Evolutionary conservation across 2,797 vertebrate genomes (phyloP), one percentile per base, ranked within the genome.

Genomic region (Rhinella marina): DNA sequence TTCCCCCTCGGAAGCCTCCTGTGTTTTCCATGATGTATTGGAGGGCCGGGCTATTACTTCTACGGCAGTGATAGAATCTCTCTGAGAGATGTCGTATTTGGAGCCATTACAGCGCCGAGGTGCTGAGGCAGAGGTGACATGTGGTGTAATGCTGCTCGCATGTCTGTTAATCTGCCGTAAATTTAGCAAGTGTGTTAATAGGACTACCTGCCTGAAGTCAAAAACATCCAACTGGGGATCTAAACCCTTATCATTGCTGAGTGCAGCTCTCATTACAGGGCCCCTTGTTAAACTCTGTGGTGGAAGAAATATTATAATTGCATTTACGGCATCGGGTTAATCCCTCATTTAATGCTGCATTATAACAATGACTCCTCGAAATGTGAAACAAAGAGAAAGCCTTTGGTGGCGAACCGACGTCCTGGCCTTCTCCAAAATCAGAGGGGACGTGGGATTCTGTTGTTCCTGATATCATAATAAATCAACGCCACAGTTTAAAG

Each of bases 41-140:
- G 27, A 92, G 91, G 91, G 92, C 91, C 91, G 92, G 91, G 91
- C 73, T 87, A 79, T 88, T 76, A 64, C 59, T 48, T 66, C 87
- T 85, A 91, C 91, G 90, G 54, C 81, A 89, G 90, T 64, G 90
- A 90, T 91, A 90, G 90, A 83, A 82, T 89, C 90, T 92, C 0
- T 0, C 84, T 59, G 62, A 0, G 41, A 87, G 88, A 91, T 48
- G 90, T 79, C 91, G 88, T 90, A 87, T 92, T 91, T 91, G 92
- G 90, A 90, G 90, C 87, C 27, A 4, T 87, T 92, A 88, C 86
- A 78, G 90, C 88, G 90, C 5, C 84, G 91, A 88, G 90, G 90
- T 85, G 88, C 88, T 90, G 88, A 91, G 92, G 90, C 79, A n/a
- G 56, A 91, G 75, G 87, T 86, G 90, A n/a, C 81, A 25, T 85